A percentile compares a stretch with the other conserved stretches of the same genome.
Conservation (phyloP, 2,113 vertebrate genomes). For the Zosterops pallidus region DNA sequence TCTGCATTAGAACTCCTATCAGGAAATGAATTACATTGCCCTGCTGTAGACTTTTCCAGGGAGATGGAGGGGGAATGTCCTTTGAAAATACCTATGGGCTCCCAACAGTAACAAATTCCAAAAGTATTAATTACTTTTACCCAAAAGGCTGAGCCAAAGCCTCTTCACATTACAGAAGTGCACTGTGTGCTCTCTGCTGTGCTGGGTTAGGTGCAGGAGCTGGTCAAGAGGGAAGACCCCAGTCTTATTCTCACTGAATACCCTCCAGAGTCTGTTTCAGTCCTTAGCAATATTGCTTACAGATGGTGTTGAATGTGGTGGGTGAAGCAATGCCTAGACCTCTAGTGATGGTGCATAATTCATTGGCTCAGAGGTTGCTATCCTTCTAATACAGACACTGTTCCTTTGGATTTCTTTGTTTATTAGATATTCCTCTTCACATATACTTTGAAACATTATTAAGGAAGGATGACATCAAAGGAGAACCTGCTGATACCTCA, state of each 20-base stretch:
- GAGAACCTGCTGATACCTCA: conserved; percentile 62
- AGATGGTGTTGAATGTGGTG: neutral
- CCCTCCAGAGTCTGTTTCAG: neutral
- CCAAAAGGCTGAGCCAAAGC: neutral
- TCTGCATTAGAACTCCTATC: neutral
- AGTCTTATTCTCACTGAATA: neutral
- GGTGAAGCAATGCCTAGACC: neutral
- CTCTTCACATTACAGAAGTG: neutral
- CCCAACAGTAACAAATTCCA: neutral
- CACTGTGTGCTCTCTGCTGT: neutral
- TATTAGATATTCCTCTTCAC: conserved; percentile 78
- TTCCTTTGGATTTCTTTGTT: conserved; percentile 13
- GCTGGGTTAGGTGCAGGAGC: neutral
- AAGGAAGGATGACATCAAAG: conserved; percentile 77
- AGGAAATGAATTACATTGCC: neutral
- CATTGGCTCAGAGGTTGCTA: neutral
- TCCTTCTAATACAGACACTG: neutral
- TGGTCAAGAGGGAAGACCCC: neutral
- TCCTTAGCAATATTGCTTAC: neutral
- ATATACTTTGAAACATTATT: conserved; percentile 75
- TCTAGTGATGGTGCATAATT: neutral
- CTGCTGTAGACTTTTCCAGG: neutral
- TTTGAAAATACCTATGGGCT: neutral
- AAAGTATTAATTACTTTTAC: neutral
- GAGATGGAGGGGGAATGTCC: neutral